Percentiles rank a stretch among this genome's conserved stretches.
Evolutionary conservation across 2,797 vertebrate species (phyloP).

Genomic region (Phrynocephalus vlangalii): DNA sequence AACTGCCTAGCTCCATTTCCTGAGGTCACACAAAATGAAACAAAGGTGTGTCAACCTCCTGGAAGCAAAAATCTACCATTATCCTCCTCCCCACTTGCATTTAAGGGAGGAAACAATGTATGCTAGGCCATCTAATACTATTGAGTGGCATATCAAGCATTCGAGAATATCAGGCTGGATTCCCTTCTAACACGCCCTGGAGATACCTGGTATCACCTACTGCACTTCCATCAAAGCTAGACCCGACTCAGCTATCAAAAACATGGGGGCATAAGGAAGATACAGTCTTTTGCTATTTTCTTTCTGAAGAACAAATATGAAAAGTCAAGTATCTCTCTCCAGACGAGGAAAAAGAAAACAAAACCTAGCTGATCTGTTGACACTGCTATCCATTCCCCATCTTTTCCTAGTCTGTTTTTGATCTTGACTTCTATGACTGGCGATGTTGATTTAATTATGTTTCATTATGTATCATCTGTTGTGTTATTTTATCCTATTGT

Average conservation of each 20-base stretch:
- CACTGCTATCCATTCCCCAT: not conserved
- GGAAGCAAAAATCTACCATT: not conserved
- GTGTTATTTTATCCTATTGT: too few species aligned
- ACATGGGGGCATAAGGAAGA: not conserved
- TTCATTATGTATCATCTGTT: too few species aligned
- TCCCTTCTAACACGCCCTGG: too few species aligned
- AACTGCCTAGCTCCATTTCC: not conserved
- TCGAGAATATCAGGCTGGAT: too few species aligned
- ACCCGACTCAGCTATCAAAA: not conserved
- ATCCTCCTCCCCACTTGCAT: not conserved
- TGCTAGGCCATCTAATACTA: too few species aligned
- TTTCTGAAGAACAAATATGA: constrained; percentile 4
- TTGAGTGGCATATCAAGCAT: too few species aligned
- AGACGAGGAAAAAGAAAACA: not conserved
- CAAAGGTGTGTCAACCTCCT: not conserved
- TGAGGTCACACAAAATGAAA: not conserved
- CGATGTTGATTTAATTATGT: too few species aligned
- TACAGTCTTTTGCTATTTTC: not conserved
- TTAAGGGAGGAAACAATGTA: not conserved
- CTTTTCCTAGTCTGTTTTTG: too few species aligned
- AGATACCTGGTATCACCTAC: too few species aligned
- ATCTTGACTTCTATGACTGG: too few species aligned
- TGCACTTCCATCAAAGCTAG: too few species aligned
- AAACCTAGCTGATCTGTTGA: not conserved
- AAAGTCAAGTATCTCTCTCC: not conserved